These are phyloP conservation scores for Cygnus buccinator DNA, from an alignment of 2,113 vertebrate species.

Conservation along the genomic window DNA sequence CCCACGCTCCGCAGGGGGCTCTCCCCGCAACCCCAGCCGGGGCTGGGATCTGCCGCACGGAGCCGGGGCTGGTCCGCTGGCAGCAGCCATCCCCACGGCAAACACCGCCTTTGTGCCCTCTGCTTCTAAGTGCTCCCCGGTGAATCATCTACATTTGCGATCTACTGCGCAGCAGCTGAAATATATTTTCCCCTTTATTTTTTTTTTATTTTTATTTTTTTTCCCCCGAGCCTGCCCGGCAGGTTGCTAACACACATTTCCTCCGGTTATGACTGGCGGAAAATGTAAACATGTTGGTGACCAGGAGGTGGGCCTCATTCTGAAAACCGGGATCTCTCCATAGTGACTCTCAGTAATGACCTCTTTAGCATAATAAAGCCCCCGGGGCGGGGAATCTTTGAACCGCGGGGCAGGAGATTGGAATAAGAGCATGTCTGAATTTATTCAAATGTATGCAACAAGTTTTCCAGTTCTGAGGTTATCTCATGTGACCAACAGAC, in stretches of 20 bases:
- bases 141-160: not conserved
- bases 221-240: not conserved
- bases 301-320: conserved; percentile 33
- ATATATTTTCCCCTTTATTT: not conserved
- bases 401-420: conserved; percentile 4
- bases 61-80: not conserved
- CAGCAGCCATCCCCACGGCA: not conserved
- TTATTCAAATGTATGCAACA: conserved; percentile 46
- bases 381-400: conserved; percentile 54
- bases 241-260: conserved; percentile 60
- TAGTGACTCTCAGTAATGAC: conserved; percentile 64
- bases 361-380: conserved; percentile 62
- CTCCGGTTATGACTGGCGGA: conserved; percentile 57
- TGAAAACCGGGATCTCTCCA: conserved; percentile 39
- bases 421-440: conserved; percentile 32
- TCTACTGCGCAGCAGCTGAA: not conserved
- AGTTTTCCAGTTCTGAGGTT: conserved; percentile 50
- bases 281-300: conserved; percentile 69
- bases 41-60: not conserved
- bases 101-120: not conserved
- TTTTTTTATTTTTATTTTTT: not conserved
- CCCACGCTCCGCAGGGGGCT: no score
- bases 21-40: not conserved
- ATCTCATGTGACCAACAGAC: conserved; percentile 33
- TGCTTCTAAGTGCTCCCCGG: not conserved